Evolutionary conservation across 2,888 invertebrate species (phyloP).

Genomic region (Sinohyriopsis cumingii): DNA sequence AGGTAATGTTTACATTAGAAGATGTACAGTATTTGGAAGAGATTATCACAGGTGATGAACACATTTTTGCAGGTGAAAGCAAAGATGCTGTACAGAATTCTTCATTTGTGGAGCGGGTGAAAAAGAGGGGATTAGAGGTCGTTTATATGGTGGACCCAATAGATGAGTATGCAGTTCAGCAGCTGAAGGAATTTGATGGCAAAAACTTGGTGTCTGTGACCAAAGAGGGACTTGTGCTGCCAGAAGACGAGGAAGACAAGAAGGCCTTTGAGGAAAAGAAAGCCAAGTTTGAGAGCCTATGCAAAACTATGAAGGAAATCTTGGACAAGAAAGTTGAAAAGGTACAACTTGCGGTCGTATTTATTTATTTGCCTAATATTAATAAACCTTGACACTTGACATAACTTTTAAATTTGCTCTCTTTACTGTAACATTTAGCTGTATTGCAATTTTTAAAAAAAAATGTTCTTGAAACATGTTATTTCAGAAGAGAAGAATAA

Average conservation of each 20-base stretch:
- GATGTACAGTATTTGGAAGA: conserved; percentile 80
- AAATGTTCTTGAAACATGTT: no score
- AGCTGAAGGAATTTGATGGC: conserved; percentile 96
- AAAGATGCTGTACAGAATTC: conserved; percentile 95
- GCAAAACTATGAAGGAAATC: conserved; percentile 91
- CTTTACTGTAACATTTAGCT: no score
- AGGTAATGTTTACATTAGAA: conserved; percentile 54
- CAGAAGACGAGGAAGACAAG: conserved; percentile 97
- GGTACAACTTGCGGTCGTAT: conserved; percentile 58
- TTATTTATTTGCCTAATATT: no score
- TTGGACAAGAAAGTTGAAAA: conserved; percentile 99
- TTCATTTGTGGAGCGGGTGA: conserved; percentile 97
- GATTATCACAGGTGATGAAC: conserved; percentile 76
- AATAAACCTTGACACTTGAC: no score
- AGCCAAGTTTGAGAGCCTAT: conserved; percentile 83
- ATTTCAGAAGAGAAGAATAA: neutral
- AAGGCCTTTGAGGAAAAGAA: conserved; percentile 91
- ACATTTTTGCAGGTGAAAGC: conserved; percentile 74
- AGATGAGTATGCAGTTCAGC: conserved; percentile 99
- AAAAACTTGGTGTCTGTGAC: conserved; percentile 97
- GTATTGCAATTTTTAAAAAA: no score
- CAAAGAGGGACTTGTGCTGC: conserved; percentile 97
- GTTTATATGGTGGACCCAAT: conserved; percentile 99
- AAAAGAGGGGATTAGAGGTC: conserved; percentile 95
- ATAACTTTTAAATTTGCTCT: neutral